phyloP scores from a whole-genome alignment of 64 coral and sea anemone species.

The Montipora efflorescens region DNA sequence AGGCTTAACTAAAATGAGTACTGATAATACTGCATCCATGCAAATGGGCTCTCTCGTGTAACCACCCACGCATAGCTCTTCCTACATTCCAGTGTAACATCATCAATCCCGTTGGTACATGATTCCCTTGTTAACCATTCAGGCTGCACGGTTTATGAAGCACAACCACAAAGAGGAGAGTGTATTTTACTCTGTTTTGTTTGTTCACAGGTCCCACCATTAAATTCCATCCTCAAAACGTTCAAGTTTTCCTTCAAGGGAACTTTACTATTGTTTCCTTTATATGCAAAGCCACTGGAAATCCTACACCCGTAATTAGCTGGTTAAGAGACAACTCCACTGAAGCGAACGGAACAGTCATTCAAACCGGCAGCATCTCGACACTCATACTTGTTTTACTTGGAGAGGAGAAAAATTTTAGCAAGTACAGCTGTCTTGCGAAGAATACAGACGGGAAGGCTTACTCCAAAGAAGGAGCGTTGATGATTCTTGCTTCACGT shows the following conservation, averaged over 20 bases:
- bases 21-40: no score
- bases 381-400: neutral
- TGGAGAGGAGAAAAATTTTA: neutral
- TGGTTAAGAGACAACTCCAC: constrained; percentile 27
- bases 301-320: neutral
- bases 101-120: no score
- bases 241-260: neutral
- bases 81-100: no score
- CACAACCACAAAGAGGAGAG: no score
- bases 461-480: neutral
- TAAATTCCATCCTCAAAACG: neutral
- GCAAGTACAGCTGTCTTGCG: neutral
- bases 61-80: no score
- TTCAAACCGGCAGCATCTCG: neutral
- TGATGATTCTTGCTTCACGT: neutral
- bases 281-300: neutral
- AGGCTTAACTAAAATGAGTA: no score
- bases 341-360: neutral
- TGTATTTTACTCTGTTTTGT: no score
- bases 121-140: no score
- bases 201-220: constrained; percentile 6
- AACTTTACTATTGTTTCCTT: neutral
- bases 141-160: no score
- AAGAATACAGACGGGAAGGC: neutral
- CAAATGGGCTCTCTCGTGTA: no score